These are phyloP conservation scores for Echinometra lucunter DNA, from an alignment of 53 echinoderm and acorn worm genomes.

Conservation along the genomic window DNA sequence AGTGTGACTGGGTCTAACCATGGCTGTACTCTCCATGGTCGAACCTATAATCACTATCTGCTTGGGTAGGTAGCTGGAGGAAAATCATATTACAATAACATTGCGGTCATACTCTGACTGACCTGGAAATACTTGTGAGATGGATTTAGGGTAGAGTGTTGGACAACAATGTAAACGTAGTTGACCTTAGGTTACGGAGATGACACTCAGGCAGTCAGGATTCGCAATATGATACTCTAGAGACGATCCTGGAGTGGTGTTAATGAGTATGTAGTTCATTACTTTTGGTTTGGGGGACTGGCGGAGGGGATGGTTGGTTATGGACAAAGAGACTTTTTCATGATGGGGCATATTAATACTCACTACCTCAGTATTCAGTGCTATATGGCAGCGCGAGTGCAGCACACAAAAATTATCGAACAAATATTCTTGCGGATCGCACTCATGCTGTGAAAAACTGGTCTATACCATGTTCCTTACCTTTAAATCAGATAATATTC, in stretches of 20 bases:
- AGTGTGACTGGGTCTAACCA: too few relatives aligned
- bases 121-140: slow-evolving; percentile 34
- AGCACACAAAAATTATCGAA: background rate
- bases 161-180: slow-evolving; percentile 19
- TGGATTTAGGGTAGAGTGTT: slow-evolving; percentile 14
- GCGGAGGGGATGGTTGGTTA: background rate
- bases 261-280: background rate
- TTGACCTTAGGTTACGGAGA: background rate
- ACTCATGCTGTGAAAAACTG: background rate
- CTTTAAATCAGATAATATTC: slow-evolving; percentile 53
- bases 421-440: background rate
- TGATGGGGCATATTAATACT: background rate
- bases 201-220: background rate
- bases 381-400: background rate
- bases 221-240: background rate
- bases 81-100: slow-evolving; percentile 32
- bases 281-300: background rate
- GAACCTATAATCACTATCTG: too few relatives aligned
- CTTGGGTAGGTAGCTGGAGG: background rate
- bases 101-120: slow-evolving; percentile 16
- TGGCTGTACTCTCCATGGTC: too few relatives aligned
- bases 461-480: slow-evolving; percentile 1
- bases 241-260: background rate
- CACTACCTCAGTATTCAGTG: background rate
- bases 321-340: background rate